Evolutionary conservation across 2,888 invertebrate genomes (phyloP).

Genomic region (Sphaerophoria taeniata): DNA sequence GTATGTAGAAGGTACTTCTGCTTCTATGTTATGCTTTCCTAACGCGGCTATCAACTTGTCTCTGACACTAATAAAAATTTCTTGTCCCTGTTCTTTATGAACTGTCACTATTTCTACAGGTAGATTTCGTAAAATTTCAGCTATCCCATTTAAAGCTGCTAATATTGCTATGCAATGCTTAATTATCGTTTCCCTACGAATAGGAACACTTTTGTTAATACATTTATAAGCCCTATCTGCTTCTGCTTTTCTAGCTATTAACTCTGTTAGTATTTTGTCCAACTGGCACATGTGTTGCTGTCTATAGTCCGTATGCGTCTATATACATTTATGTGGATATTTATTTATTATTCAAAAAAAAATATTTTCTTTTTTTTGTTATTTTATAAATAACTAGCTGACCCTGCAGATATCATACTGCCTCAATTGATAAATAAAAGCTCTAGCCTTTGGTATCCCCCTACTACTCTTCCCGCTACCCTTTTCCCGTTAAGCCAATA

Average conservation of each 20-base stretch:
- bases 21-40: slow-evolving; percentile 10
- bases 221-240: slow-evolving; percentile 2
- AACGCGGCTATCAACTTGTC: slow-evolving; percentile 5
- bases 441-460: no score
- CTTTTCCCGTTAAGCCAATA: no score
- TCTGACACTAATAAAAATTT: slow-evolving; percentile 1
- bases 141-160: slow-evolving; percentile 5
- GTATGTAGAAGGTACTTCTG: slow-evolving; percentile 7
- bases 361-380: neutral
- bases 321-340: neutral
- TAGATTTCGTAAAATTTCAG: slow-evolving; percentile 1
- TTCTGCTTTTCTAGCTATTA: neutral
- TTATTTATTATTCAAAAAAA: neutral
- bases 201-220: slow-evolving; percentile 5
- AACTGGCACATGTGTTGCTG: no score
- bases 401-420: no score
- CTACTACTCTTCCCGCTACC: no score
- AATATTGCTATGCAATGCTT: slow-evolving; percentile 7
- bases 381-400: neutral
- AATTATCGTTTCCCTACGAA: neutral
- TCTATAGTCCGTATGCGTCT: no score
- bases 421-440: no score
- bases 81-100: slow-evolving; percentile 8
- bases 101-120: neutral
- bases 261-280: no score